Percentiles rank a stretch among this genome's conserved stretches.
Evolutionary conservation across 2,797 vertebrate genomes (phyloP).

Genomic region (Sebastes vulpes): DNA sequence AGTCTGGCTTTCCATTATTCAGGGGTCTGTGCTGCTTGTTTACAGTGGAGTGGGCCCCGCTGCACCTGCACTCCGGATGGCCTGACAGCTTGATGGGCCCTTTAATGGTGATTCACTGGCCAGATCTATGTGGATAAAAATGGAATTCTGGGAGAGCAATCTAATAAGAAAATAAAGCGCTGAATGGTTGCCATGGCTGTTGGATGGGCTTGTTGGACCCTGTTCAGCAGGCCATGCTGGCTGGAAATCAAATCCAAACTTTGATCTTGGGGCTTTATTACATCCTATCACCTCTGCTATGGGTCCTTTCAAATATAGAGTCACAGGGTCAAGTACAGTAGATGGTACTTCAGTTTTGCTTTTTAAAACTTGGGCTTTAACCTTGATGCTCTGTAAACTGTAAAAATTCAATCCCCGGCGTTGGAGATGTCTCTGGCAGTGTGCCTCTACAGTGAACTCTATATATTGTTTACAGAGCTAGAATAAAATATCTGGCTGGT

Average conservation of each 20-base stretch:
- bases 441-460: slow-evolving; percentile 31
- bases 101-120: slow-evolving; percentile 89
- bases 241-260: slow-evolving; percentile 82
- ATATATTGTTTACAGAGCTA: slow-evolving; percentile 28
- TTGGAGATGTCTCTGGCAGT: slow-evolving; percentile 36
- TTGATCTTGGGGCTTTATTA: slow-evolving; percentile 83
- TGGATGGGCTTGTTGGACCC: slow-evolving; percentile 69
- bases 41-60: slow-evolving; percentile 77
- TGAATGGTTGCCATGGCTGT: slow-evolving; percentile 78
- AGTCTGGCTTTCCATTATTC: slow-evolving; percentile 82
- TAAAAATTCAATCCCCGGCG: slow-evolving; percentile 58
- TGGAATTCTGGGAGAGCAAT: slow-evolving; percentile 87
- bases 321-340: slow-evolving; percentile 68
- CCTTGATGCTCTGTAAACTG: slow-evolving; percentile 72
- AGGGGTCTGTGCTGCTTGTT: slow-evolving; percentile 81
- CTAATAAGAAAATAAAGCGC: slow-evolving; percentile 86
- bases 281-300: slow-evolving; percentile 68
- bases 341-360: slow-evolving; percentile 67
- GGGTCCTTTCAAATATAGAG: slow-evolving; percentile 61
- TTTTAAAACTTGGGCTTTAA: slow-evolving; percentile 70
- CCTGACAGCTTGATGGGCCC: slow-evolving; percentile 88
- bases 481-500: slow-evolving; percentile 30
- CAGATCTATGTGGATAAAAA: slow-evolving; percentile 88
- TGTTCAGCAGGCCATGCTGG: slow-evolving; percentile 63
- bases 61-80: slow-evolving; percentile 82